These are phyloP conservation scores for Procambarus virginalis DNA, from an alignment of 1,140 invertebrate genomes.

Conservation along the genomic window DNA sequence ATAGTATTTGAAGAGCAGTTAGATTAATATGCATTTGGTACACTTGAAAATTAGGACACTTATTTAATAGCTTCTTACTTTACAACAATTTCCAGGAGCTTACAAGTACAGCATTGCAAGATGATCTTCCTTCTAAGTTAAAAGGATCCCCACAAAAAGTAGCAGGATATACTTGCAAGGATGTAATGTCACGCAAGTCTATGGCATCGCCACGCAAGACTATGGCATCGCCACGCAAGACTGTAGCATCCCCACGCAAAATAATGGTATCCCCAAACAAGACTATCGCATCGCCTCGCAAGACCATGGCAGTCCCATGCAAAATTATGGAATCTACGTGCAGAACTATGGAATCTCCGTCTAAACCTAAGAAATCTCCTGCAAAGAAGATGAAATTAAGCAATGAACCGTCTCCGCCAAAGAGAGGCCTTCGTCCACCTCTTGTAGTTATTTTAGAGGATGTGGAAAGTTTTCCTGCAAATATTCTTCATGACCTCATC, in stretches of 20 bases:
- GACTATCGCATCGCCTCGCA: background rate
- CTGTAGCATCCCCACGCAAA: background rate
- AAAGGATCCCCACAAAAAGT: background rate
- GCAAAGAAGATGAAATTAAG: slow-evolving; percentile 36
- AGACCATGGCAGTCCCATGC: background rate
- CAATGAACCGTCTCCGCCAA: background rate
- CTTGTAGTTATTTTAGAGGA: slow-evolving; percentile 87
- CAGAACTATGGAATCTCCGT: background rate
- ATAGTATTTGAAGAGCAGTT: no score
- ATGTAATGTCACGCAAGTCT: background rate
- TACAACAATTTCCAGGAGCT: slow-evolving; percentile 17
- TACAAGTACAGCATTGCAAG: background rate
- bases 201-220: background rate
- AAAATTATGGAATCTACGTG: background rate
- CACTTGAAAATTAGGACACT: no score
- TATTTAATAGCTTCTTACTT: background rate
- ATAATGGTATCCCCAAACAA: background rate
- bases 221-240: background rate
- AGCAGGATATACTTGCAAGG: background rate
- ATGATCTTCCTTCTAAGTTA: background rate
- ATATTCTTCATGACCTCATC: slow-evolving; percentile 87
- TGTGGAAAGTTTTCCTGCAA: slow-evolving; percentile 85
- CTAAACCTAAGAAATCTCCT: background rate
- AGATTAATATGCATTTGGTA: no score
- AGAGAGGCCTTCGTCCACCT: slow-evolving; percentile 74